phyloP scores from a whole-genome alignment of 2,888 invertebrate genomes.

The Drosophila longiperda region DNA sequence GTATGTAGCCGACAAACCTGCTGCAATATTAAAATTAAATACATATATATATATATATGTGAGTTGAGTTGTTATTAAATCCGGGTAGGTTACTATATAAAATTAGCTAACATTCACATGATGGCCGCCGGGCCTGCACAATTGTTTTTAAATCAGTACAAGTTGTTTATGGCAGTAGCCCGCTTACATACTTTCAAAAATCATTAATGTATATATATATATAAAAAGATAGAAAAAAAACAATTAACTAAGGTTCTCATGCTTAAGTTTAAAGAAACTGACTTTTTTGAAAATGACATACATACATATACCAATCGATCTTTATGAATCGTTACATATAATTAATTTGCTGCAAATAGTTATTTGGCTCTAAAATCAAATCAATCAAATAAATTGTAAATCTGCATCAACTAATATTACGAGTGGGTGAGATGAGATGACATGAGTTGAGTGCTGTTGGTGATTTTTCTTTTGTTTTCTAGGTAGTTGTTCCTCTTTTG shows the following conservation, averaged over 20 bases:
- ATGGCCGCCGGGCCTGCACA: conserved; percentile 48
- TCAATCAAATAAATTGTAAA: conserved; percentile 58
- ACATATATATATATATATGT: conserved; percentile 42
- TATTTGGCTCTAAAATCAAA: conserved; percentile 53
- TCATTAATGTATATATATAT: conserved; percentile 41
- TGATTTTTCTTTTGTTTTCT: conserved; percentile 2
- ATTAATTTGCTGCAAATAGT: conserved; percentile 58
- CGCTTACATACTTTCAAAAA: conserved; percentile 56
- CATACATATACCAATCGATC: conserved; percentile 63
- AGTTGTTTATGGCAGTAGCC: conserved; percentile 47
- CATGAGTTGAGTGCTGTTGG: conserved; percentile 18
- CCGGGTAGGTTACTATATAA: conserved; percentile 68
- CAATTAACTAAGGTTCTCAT: conserved; percentile 76
- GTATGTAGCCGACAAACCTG: conserved; percentile 49
- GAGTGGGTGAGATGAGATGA: conserved; percentile 10
- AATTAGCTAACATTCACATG: conserved; percentile 78
- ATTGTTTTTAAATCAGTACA: conserved; percentile 57
- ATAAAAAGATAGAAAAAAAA: conserved; percentile 53
- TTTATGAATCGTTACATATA: conserved; percentile 61
- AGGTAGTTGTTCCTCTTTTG: conserved; percentile 29
- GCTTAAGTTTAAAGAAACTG: conserved; percentile 75
- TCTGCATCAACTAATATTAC: conserved; percentile 46
- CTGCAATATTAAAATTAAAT: conserved; percentile 53
- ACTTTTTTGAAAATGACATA: conserved; percentile 65
- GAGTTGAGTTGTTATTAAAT: conserved; percentile 10